phyloP scores from a whole-genome alignment of 2,888 invertebrate genomes.

The Luperina testacea region DNA sequence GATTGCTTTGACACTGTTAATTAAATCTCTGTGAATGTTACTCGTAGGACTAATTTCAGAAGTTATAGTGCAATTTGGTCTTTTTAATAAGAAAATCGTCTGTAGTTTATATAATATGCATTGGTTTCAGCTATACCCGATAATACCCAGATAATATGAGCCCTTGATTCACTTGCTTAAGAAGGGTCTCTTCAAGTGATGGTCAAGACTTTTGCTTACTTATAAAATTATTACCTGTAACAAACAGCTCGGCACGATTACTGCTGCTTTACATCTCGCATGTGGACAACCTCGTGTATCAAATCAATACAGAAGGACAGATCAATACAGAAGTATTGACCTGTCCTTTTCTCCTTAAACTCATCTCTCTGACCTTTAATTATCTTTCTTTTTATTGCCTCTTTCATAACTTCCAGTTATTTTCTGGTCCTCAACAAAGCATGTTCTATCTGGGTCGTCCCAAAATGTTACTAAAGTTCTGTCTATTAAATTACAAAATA shows the following conservation, averaged over 20 bases:
- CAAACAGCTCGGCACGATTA: not conserved
- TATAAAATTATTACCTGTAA: not conserved
- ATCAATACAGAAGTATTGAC: no score
- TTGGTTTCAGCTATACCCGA: not conserved
- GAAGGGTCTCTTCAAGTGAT: not conserved
- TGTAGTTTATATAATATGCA: not conserved
- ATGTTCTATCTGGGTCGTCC: not conserved
- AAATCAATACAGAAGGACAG: not conserved
- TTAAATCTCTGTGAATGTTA: slow-evolving; percentile 24
- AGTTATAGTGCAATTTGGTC: not conserved
- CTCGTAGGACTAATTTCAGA: not conserved
- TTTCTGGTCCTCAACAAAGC: not conserved
- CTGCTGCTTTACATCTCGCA: not conserved
- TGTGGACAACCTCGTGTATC: not conserved
- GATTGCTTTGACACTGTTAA: slow-evolving; percentile 40
- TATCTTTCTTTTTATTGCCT: not conserved
- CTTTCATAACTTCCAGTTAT: not conserved
- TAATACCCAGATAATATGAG: not conserved
- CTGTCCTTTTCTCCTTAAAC: not conserved
- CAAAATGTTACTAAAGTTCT: not conserved
- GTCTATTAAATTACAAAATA: not conserved
- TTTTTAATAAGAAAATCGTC: not conserved
- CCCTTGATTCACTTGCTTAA: not conserved
- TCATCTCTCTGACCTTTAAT: not conserved
- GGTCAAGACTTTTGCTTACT: not conserved